Base-by-base conservation (phyloP, 2,797 vertebrate species). In the Sebastes vulpes region DNA sequence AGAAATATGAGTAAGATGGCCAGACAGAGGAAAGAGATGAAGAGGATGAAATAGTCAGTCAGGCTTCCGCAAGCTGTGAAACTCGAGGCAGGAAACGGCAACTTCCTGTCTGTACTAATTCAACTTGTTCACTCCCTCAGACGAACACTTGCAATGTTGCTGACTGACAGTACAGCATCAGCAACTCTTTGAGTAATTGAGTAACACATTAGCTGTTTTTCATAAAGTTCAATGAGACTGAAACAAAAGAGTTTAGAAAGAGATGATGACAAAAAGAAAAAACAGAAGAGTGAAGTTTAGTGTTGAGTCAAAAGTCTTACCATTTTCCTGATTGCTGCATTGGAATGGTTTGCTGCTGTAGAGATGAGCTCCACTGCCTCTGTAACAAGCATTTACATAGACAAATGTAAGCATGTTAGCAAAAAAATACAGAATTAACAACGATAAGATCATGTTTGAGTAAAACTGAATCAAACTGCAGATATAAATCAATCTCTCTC, bases 291-390 rank as follows among this genome's bases (percentile, higher is more conserved):
- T 16, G 23, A 32, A 23, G 57, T 0, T 42, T 14, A 16, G 21
- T 1, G 20, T 21, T 7, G 9, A 57, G 23, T 25, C 23, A n/a
- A 46, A 73, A 68, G 32, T 91, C 97, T 97, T 87, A 99, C 98
- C 98, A 99, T 98, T 94, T 99, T 99, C 77, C 97, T 96, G 89
- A 99, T 99, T 80, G 98, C 98, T 25, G 98, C 97, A 0, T 99
- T 99, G 31, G 98, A 99, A 86, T 99, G 98, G 90, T 99, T 98
- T 1, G 98, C 98, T 50, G 98, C 98, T 0, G 97, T 99, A 4
- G 98, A 98, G 87, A 99, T 99, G 18, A 99, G 96, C 91, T 99
- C 98, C 94, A 99, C 88, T 0, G 98, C 99, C 84, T 98, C 98
- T 99, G 96, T 56, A 92, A 96, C 8, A 80, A 56, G 64, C 32